A percentile compares a stretch with the other conserved stretches of the same genome.
Evolutionary conservation across 2,113 vertebrate genomes (phyloP).

Genomic region (Ammodytes marinus): DNA sequence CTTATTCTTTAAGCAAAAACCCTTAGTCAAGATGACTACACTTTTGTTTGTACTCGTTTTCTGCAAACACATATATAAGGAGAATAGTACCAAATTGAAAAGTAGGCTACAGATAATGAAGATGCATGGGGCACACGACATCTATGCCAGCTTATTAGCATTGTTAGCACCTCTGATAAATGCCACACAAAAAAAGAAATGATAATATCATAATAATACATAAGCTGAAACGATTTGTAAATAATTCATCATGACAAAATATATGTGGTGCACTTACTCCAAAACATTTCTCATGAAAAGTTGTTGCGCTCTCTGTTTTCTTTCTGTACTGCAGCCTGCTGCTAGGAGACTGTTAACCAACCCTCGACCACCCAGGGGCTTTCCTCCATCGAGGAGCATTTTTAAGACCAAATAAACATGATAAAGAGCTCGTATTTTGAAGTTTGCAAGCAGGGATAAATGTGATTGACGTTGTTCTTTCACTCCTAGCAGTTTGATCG

Average conservation of each 20-base stretch:
- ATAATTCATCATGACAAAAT: too few species aligned
- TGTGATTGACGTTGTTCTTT: background rate
- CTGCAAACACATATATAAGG: too few species aligned
- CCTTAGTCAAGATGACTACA: background rate
- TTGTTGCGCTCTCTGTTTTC: too few species aligned
- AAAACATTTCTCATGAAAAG: too few species aligned
- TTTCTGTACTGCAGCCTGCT: too few species aligned
- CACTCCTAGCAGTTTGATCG: background rate
- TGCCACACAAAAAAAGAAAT: too few species aligned
- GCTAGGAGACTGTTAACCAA: too few species aligned
- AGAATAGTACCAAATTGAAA: background rate
- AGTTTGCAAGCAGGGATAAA: background rate
- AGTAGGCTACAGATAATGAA: background rate
- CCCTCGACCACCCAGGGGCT: background rate
- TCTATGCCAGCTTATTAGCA: background rate
- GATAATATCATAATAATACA: too few species aligned
- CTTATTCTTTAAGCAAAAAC: background rate
- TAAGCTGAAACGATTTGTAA: too few species aligned
- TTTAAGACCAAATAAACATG: background rate
- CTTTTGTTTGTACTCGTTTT: too few species aligned
- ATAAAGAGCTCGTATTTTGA: background rate
- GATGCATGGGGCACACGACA: background rate
- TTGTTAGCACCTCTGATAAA: too few species aligned
- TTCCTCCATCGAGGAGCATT: background rate
- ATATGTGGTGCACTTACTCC: too few species aligned